A percentile compares a stretch with the other conserved stretches of the same genome.
Conservation (phyloP, 2,888 invertebrate species). For the Resseliella maxima region DNA sequence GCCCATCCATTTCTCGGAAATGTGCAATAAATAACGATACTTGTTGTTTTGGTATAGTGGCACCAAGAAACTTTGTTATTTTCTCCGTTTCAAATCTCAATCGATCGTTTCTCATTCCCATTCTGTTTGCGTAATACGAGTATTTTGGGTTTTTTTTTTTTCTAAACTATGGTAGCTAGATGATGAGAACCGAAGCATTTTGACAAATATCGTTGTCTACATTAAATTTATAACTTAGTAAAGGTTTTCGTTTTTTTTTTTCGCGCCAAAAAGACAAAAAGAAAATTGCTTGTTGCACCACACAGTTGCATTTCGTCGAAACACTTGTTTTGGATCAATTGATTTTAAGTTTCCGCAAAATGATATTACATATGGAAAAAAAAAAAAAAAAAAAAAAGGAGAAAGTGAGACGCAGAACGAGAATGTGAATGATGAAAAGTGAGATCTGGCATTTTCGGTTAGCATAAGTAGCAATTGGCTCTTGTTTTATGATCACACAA, state of each 20-base stretch:
- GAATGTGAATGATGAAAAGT: not conserved
- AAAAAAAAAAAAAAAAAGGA: not conserved
- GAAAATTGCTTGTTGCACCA: not conserved
- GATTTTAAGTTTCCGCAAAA: conserved; percentile 18
- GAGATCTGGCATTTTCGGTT: not conserved
- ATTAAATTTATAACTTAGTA: too few species aligned
- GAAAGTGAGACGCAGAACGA: too few species aligned
- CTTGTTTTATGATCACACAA: not conserved
- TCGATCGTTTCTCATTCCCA: not conserved
- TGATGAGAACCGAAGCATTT: not conserved
- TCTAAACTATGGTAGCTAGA: too few species aligned
- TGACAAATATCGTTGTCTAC: not conserved
- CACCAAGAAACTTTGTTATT: not conserved
- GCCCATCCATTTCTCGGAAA: not conserved
- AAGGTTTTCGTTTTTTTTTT: too few species aligned
- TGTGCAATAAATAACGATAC: not conserved
- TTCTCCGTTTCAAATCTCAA: not conserved
- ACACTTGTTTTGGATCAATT: conserved; percentile 1
- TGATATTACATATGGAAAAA: too few species aligned
- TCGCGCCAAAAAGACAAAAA: too few species aligned
- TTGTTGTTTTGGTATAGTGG: conserved; percentile 32
- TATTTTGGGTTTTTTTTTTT: too few species aligned
- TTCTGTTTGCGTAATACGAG: conserved; percentile 9
- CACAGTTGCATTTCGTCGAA: not conserved
- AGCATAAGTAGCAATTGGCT: not conserved